These are phyloP conservation scores for Deilephila porcellus DNA, from an alignment of 2,888 invertebrate species.

Conservation along the genomic window DNA sequence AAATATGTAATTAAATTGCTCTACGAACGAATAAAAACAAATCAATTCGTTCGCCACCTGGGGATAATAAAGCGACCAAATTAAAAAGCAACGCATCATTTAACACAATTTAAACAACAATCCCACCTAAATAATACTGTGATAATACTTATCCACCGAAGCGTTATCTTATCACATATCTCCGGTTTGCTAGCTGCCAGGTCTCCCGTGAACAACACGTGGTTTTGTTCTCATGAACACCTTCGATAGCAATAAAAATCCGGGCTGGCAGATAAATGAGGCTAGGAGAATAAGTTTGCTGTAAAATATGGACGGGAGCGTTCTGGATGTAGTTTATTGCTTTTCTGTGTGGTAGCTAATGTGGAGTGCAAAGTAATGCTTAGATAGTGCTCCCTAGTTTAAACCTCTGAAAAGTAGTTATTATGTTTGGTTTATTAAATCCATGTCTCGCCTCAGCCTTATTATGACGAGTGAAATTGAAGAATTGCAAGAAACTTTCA, in stretches of 20 bases:
- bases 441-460: no score
- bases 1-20: no score
- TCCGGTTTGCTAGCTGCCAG: conserved; percentile 43
- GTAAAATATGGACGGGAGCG: background rate
- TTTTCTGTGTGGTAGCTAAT: no score
- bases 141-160: conserved; percentile 47
- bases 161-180: conserved; percentile 52
- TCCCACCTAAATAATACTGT: conserved; percentile 18
- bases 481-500: background rate
- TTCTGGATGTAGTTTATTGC: no score
- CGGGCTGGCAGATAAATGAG: background rate
- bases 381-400: no score
- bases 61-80: background rate
- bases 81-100: conserved; percentile 4
- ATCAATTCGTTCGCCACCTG: background rate
- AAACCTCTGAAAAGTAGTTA: no score
- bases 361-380: no score
- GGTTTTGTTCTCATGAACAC: background rate
- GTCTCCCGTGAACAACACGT: conserved; percentile 56
- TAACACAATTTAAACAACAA: background rate
- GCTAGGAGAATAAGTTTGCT: background rate
- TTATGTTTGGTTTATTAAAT: no score
- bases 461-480: background rate
- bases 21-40: no score
- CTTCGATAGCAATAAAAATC: background rate